Evolutionary conservation across 2,797 vertebrate genomes (phyloP).

Genomic region (Furcifer pardalis): DNA sequence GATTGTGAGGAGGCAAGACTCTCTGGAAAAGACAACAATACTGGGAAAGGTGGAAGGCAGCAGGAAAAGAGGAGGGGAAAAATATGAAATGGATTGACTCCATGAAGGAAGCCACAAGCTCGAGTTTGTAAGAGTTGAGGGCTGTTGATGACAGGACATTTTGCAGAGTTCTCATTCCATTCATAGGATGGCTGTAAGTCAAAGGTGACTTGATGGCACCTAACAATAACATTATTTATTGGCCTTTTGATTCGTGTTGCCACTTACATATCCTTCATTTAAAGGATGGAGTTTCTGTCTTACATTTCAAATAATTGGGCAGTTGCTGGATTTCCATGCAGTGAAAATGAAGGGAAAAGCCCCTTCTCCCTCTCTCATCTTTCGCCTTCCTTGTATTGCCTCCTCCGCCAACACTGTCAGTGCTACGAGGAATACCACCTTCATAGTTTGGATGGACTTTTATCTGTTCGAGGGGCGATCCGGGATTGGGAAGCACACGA

Average conservation of each 20-base stretch:
- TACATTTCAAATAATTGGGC: neutral
- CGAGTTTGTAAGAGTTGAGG: no score
- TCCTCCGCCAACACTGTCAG: neutral
- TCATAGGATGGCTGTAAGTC: no score
- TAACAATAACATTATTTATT: neutral
- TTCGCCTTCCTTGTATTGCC: neutral
- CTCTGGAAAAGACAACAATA: no score
- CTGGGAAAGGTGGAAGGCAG: no score
- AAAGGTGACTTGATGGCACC: no score
- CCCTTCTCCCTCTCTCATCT: no score
- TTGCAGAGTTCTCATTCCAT: no score
- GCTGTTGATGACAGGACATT: no score
- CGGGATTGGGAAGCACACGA: neutral
- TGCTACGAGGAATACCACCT: neutral
- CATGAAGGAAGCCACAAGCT: no score
- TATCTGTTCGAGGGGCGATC: neutral
- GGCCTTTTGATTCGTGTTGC: neutral
- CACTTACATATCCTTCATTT: neutral
- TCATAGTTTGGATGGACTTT: neutral
- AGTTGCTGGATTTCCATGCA: neutral
- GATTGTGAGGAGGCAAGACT: no score
- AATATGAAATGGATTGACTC: no score
- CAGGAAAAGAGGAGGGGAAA: no score
- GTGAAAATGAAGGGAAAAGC: neutral
- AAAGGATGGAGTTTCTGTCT: neutral